Conservation (phyloP, 1,140 invertebrate genomes). For the Xylocopa sonorina region DNA sequence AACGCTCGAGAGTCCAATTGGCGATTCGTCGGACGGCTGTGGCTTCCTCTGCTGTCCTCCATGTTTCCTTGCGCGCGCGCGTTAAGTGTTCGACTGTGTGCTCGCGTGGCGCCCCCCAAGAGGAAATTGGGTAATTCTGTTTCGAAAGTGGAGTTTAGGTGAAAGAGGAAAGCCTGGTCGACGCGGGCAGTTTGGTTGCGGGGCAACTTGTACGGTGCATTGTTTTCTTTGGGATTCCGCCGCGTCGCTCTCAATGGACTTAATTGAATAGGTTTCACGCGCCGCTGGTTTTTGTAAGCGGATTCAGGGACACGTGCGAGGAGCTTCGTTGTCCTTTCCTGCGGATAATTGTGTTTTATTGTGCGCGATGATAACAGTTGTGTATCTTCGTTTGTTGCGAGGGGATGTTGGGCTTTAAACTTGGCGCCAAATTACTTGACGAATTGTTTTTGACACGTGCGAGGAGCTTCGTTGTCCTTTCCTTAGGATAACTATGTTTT, state of each 20-base stretch:
- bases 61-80: background rate
- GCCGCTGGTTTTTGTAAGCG: background rate
- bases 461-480: background rate
- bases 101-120: no score
- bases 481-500: background rate
- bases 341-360: background rate
- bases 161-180: slow-evolving; percentile 1
- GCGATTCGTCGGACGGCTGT: background rate
- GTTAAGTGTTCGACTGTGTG: no score
- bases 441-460: no score
- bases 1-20: background rate
- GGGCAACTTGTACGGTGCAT: slow-evolving; percentile 11
- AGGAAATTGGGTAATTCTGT: slow-evolving; percentile 37
- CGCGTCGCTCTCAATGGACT: background rate
- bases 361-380: no score
- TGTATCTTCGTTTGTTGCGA: no score
- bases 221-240: slow-evolving; percentile 27
- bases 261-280: background rate
- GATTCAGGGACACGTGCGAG: background rate
- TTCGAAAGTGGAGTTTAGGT: slow-evolving; percentile 26
- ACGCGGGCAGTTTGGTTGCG: background rate
- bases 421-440: no score
- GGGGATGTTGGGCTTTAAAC: no score
- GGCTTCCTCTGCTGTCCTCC: background rate
- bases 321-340: background rate